Evolutionary conservation across 92 coral and sea anemone species (phyloP).

Genomic region (Porites rus): DNA sequence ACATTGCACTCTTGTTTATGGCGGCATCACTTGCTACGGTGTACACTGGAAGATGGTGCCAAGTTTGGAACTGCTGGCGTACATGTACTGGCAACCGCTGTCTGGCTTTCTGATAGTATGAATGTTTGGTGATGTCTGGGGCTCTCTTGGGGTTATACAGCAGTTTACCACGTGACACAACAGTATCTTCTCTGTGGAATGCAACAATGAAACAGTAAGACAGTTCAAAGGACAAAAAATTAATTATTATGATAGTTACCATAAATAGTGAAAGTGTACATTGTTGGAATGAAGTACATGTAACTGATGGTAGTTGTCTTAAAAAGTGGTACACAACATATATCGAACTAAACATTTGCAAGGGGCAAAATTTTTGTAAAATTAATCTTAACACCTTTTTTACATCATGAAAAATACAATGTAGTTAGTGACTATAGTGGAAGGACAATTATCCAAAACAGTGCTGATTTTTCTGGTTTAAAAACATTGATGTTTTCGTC

Average conservation of each 20-base stretch:
- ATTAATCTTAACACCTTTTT: too few species aligned
- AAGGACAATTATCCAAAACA: too few species aligned
- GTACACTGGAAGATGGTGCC: slow-evolving; percentile 97
- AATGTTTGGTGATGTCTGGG: slow-evolving; percentile 76
- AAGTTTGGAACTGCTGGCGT: slow-evolving; percentile 89
- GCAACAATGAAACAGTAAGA: not conserved
- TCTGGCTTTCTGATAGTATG: slow-evolving; percentile 67
- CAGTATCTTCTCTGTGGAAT: slow-evolving; percentile 59
- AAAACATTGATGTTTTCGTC: too few species aligned
- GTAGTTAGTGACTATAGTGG: too few species aligned
- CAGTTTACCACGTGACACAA: slow-evolving; percentile 54
- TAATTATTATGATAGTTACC: not conserved
- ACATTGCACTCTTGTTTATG: slow-evolving; percentile 86
- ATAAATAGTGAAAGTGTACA: not conserved
- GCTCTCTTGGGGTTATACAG: slow-evolving; percentile 67
- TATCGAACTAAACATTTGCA: too few species aligned
- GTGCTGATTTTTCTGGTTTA: too few species aligned
- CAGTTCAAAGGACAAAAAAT: not conserved
- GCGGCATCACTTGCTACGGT: slow-evolving; percentile 67
- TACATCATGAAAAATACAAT: too few species aligned
- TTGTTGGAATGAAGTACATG: too few species aligned
- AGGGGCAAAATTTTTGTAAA: too few species aligned
- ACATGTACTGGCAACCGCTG: slow-evolving; percentile 67
- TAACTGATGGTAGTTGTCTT: too few species aligned
- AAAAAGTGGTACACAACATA: too few species aligned